These are phyloP conservation scores for Oreonectes daqikongensis DNA, from an alignment of 2,797 vertebrate species.

Conservation along the genomic window DNA sequence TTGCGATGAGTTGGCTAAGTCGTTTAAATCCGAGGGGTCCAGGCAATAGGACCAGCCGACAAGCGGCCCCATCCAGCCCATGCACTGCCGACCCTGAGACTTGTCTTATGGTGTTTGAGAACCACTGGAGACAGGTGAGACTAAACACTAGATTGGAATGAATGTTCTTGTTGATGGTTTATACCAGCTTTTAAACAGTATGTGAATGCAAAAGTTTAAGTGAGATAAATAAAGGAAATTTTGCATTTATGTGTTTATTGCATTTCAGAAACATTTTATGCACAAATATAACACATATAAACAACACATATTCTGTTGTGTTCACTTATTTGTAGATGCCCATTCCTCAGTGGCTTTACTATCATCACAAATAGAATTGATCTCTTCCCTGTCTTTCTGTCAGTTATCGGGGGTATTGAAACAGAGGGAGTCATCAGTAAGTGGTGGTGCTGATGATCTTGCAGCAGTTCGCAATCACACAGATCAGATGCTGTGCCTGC, in stretches of 20 bases:
- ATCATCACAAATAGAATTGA: background rate
- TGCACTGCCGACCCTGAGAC: conserved; percentile 94
- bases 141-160: background rate
- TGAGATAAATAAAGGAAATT: background rate
- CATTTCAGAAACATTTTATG: background rate
- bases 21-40: conserved; percentile 85
- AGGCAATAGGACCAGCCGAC: conserved; percentile 77
- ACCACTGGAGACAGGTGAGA: conserved; percentile 96
- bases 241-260: background rate
- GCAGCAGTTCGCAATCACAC: conserved; percentile 93
- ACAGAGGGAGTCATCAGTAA: conserved; percentile 74
- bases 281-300: background rate
- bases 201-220: background rate
- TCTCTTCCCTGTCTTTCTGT: conserved; percentile 8
- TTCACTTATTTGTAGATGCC: background rate
- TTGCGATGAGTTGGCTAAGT: conserved; percentile 95
- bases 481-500: conserved; percentile 92
- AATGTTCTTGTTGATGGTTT: background rate
- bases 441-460: conserved; percentile 83
- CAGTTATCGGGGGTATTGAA: conserved; percentile 92
- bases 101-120: conserved; percentile 97
- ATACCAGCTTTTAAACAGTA: background rate
- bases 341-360: background rate
- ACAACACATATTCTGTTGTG: background rate
- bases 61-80: conserved; percentile 76